phyloP scores from a whole-genome alignment of 23 tunicate species.

The Aplidium turbinatum region DNA sequence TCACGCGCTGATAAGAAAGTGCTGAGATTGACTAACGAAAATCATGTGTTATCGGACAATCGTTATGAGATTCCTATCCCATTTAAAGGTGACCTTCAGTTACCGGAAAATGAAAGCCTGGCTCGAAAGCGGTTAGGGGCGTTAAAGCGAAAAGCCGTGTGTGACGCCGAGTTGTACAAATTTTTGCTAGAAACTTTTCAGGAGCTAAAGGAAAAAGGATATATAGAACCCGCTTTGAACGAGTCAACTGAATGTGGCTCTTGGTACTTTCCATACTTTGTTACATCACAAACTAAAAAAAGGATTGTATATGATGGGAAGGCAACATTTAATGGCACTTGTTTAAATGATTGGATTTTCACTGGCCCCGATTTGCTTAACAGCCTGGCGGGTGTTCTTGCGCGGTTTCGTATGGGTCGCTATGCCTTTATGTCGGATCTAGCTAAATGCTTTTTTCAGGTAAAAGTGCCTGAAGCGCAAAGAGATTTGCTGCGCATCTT shows the following conservation, averaged over 20 bases:
- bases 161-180: too few species aligned
- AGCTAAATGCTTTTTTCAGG: constrained; percentile 24
- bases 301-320: constrained; percentile 18
- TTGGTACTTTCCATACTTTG: constrained; percentile 26
- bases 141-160: too few species aligned
- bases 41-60: too few species aligned
- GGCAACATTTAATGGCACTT: constrained; percentile 6
- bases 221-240: too few species aligned
- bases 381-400: constrained; percentile 2
- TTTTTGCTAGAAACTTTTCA: too few species aligned
- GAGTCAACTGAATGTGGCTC: background rate
- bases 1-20: too few species aligned
- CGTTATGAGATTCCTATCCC: too few species aligned
- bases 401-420: constrained; percentile 1
- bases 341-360: constrained; percentile 10
- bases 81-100: too few species aligned
- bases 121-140: too few species aligned
- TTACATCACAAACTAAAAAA: background rate
- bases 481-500: constrained; percentile 3
- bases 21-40: too few species aligned
- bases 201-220: too few species aligned
- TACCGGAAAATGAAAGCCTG: too few species aligned
- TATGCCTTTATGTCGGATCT: constrained; percentile 19
- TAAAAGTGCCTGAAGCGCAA: constrained; percentile 6
- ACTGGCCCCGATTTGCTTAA: constrained; percentile 17